phyloP scores from a whole-genome alignment of 2,888 invertebrate genomes.

The Spilarctia lutea region DNA sequence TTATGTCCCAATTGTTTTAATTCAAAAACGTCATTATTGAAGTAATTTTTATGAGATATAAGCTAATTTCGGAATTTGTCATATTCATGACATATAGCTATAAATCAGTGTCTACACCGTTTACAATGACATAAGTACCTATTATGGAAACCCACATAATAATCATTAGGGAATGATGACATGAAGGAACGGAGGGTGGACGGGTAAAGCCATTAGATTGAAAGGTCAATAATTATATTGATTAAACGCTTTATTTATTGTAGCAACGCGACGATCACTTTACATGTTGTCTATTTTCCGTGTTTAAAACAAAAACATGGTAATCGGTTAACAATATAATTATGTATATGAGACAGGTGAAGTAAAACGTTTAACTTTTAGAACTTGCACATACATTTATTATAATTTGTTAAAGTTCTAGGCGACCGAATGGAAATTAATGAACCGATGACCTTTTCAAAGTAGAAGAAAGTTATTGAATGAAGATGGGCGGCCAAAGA shows the following conservation, averaged over 20 bases:
- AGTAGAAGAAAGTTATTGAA: not conserved
- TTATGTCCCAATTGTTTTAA: too few relatives aligned
- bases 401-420: not conserved
- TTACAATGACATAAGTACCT: not conserved
- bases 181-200: not conserved
- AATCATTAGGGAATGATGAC: not conserved
- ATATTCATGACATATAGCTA: not conserved
- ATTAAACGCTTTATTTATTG: not conserved
- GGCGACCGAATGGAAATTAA: not conserved
- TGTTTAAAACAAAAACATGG: not conserved
- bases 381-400: not conserved
- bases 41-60: not conserved
- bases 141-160: not conserved
- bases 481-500: not conserved
- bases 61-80: too few relatives aligned
- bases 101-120: not conserved
- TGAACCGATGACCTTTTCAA: not conserved
- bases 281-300: not conserved
- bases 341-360: not conserved
- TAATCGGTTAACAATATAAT: not conserved
- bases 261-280: not conserved
- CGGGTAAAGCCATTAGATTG: not conserved
- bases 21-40: too few relatives aligned
- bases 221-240: conserved; percentile 1
- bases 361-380: not conserved